Conservation (phyloP, 2,797 vertebrate species). For the Harpagifer antarcticus region DNA sequence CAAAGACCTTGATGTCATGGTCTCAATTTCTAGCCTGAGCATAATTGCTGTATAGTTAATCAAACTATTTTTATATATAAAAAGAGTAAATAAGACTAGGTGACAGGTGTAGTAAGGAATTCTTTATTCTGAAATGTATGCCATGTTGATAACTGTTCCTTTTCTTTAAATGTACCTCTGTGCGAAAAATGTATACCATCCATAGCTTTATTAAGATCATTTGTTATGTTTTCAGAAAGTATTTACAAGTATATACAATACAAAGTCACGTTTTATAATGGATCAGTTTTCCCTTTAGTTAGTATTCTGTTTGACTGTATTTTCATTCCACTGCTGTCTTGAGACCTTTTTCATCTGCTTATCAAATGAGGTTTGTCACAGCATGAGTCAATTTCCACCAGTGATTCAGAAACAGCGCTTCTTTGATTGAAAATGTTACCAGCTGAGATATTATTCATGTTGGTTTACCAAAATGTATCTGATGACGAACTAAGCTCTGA, state of each 20-base stretch:
- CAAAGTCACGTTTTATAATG: not conserved
- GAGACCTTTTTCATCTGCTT: constrained; percentile 5
- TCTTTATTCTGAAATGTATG: not conserved
- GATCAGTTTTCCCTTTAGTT: not conserved
- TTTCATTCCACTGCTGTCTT: not conserved
- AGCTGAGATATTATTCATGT: constrained; percentile 34
- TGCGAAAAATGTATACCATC: not conserved
- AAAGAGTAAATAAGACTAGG: too few species aligned
- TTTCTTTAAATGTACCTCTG: not conserved
- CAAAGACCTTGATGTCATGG: not conserved
- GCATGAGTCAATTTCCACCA: constrained; percentile 11
- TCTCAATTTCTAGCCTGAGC: not conserved
- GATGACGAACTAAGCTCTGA: constrained; percentile 15
- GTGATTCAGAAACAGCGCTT: constrained; percentile 25
- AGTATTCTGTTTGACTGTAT: not conserved
- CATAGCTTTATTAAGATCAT: not conserved
- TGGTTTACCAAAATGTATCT: constrained; percentile 14
- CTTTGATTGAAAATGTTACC: constrained; percentile 33
- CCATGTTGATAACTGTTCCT: not conserved
- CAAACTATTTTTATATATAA: too few species aligned
- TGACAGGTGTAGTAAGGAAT: not conserved
- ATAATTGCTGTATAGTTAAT: not conserved
- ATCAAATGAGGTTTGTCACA: constrained; percentile 2
- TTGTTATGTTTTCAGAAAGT: not conserved
- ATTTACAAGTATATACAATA: not conserved